A percentile compares a stretch with the other conserved stretches of the same genome.
Evolutionary conservation across 2,113 vertebrate species (phyloP).

Genomic region (Mastomys natalensis): DNA sequence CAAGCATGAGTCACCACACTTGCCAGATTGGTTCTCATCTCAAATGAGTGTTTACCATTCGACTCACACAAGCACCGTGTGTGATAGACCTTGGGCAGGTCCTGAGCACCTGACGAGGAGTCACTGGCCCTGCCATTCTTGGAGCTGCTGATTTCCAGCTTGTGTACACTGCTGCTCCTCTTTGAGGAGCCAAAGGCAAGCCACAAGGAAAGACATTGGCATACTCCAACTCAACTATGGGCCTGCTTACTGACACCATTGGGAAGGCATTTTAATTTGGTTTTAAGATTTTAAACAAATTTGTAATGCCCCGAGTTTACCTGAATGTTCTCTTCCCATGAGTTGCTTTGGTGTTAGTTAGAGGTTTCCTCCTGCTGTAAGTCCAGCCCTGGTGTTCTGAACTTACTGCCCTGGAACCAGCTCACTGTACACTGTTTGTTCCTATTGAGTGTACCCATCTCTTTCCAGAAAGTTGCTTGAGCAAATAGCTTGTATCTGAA

Average conservation of each 20-base stretch:
- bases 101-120: not conserved
- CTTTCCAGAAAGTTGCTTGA: not conserved
- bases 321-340: not conserved
- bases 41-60: not conserved
- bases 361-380: not conserved
- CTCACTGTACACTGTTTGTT: not conserved
- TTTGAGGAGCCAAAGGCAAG: not conserved
- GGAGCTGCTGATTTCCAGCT: not conserved
- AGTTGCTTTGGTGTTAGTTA: not conserved
- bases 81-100: not conserved
- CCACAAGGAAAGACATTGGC: not conserved
- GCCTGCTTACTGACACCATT: not conserved
- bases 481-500: not conserved
- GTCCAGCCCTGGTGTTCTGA: not conserved
- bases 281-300: constrained; percentile 22
- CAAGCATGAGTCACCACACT: not conserved
- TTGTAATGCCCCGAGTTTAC: constrained; percentile 9
- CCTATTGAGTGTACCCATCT: constrained; percentile 16
- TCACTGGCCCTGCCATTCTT: not conserved
- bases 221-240: not conserved
- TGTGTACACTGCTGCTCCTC: not conserved
- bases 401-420: not conserved
- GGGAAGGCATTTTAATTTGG: not conserved
- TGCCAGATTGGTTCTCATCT: not conserved
- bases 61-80: not conserved